Evolutionary conservation across 1,140 invertebrate species (phyloP).

Genomic region (Cherax destructor): DNA sequence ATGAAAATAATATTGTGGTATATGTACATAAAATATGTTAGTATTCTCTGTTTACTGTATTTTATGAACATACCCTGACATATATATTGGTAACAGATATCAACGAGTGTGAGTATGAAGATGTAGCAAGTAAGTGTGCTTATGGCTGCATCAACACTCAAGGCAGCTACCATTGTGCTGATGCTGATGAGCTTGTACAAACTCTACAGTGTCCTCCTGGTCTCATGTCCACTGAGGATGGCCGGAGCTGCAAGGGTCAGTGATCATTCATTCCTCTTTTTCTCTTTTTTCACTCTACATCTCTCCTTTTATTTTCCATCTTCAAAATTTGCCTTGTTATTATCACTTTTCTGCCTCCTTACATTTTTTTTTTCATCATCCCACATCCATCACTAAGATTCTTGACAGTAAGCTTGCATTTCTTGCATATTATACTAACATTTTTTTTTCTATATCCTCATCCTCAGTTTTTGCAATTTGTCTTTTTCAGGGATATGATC

Average conservation of each 20-base stretch:
- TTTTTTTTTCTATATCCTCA: too few relatives aligned
- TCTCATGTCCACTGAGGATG: conserved; percentile 75
- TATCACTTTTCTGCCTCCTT: too few relatives aligned
- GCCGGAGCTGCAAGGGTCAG: conserved; percentile 77
- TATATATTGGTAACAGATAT: conserved; percentile 49
- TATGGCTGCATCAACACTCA: conserved; percentile 80
- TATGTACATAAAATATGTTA: too few relatives aligned
- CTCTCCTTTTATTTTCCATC: too few relatives aligned
- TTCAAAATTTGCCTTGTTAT: too few relatives aligned
- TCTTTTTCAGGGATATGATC: too few relatives aligned
- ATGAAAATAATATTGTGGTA: neutral
- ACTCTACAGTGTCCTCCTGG: conserved; percentile 74
- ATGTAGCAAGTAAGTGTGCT: conserved; percentile 59
- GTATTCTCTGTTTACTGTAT: too few relatives aligned
- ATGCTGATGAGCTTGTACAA: conserved; percentile 58
- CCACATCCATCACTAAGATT: too few relatives aligned
- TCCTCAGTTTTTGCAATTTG: too few relatives aligned
- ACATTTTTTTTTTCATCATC: too few relatives aligned
- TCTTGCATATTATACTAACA: too few relatives aligned
- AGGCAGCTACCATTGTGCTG: conserved; percentile 81
- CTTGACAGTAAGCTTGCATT: too few relatives aligned
- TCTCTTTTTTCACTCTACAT: neutral
- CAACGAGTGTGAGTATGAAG: conserved; percentile 70
- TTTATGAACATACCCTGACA: neutral
- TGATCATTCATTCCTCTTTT: neutral